Percentiles rank a stretch among this genome's conserved stretches.
phyloP scores from a whole-genome alignment of 2,797 vertebrate species.

The Mormyrus proboscirostris region DNA sequence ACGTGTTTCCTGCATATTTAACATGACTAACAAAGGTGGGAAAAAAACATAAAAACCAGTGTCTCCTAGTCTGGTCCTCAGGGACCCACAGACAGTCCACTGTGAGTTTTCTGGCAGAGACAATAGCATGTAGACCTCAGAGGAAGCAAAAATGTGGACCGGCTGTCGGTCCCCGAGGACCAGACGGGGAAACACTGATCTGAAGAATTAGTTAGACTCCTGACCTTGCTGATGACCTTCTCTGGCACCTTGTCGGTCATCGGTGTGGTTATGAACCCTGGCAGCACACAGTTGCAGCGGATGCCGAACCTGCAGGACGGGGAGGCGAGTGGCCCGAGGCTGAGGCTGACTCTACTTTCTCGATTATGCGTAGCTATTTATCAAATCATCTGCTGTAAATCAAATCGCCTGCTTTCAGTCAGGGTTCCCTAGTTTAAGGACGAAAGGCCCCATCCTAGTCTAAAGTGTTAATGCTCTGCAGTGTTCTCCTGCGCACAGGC shows the following conservation, averaged over 20 bases:
- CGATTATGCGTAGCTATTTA: background rate
- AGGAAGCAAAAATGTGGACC: background rate
- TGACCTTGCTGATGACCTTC: slow-evolving; percentile 73
- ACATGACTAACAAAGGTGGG: background rate
- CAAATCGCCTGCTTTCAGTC: background rate
- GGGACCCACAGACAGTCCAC: background rate
- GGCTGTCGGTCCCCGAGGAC: background rate
- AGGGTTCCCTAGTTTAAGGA: background rate
- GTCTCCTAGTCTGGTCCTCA: background rate
- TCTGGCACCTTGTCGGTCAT: slow-evolving; percentile 80
- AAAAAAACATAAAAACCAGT: background rate
- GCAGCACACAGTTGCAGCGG: slow-evolving; percentile 78
- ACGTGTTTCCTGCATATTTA: background rate
- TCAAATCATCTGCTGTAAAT: background rate
- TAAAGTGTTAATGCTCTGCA: background rate
- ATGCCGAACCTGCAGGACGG: slow-evolving; percentile 65
- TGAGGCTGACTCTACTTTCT: background rate
- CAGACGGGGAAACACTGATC: background rate
- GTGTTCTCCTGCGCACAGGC: background rate
- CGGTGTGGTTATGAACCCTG: slow-evolving; percentile 73
- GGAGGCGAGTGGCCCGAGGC: background rate
- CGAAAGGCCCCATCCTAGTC: background rate
- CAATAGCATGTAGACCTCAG: background rate
- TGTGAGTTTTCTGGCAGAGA: background rate
- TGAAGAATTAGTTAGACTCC: background rate